Evolutionary conservation across 2,888 invertebrate species (phyloP).

Genomic region (Mylabris sibirica): DNA sequence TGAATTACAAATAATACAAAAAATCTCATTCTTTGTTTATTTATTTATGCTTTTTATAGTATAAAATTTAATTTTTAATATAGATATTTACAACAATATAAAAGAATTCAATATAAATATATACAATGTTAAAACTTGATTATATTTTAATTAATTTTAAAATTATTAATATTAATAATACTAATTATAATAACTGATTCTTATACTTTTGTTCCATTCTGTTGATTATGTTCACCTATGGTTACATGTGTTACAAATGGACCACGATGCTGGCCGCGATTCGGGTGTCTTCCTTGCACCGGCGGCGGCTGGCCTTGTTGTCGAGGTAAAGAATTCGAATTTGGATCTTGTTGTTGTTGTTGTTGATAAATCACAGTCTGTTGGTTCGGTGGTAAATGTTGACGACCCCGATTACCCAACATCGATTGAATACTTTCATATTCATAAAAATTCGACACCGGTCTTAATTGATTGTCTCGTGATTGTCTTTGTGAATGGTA

Average conservation of each 20-base stretch:
- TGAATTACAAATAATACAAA: too few species aligned
- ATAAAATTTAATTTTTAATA: conserved; percentile 7
- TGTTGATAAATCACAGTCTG: conserved; percentile 16
- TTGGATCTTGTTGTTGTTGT: conserved; percentile 46
- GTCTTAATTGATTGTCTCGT: conserved; percentile 66
- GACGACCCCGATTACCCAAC: conserved; percentile 53
- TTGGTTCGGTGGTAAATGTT: conserved; percentile 48
- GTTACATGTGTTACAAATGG: conserved; percentile 71
- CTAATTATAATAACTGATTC: background rate
- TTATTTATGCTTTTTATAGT: conserved; percentile 16
- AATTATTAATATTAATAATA: conserved; percentile 14
- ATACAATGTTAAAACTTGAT: background rate
- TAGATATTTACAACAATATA: conserved; percentile 15
- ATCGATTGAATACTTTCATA: conserved; percentile 80
- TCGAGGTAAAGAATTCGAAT: conserved; percentile 53
- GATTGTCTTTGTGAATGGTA: conserved; percentile 69
- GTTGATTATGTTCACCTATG: conserved; percentile 64
- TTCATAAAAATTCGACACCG: conserved; percentile 85
- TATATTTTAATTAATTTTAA: conserved; percentile 1
- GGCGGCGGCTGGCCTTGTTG: conserved; percentile 43
- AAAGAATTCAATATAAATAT: conserved; percentile 9
- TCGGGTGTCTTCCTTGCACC: conserved; percentile 31
- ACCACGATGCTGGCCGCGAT: conserved; percentile 56
- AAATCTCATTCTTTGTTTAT: too few species aligned
- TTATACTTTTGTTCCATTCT: conserved; percentile 60